Evolutionary conservation across 2,797 vertebrate species (phyloP).

Genomic region (Scleropages formosus): DNA sequence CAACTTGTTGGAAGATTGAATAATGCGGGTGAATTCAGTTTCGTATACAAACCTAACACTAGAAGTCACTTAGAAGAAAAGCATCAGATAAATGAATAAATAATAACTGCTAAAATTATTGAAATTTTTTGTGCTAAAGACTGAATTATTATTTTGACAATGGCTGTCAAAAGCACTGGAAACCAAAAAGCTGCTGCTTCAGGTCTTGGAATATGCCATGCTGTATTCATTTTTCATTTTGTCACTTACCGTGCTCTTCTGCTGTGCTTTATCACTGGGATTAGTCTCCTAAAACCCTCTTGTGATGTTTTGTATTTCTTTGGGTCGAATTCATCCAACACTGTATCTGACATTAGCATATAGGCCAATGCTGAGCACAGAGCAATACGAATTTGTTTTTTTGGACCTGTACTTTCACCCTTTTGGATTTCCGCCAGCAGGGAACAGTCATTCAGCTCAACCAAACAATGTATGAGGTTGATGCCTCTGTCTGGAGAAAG

Average conservation of each 20-base stretch:
- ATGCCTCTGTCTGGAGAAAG: constrained; percentile 34
- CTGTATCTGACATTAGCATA: constrained; percentile 31
- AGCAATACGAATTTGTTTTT: background rate
- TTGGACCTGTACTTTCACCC: background rate
- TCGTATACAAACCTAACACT: no score
- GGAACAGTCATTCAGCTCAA: constrained; percentile 33
- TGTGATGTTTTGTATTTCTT: constrained; percentile 28
- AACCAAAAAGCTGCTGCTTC: no score
- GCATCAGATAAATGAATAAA: no score
- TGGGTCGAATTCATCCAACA: constrained; percentile 31
- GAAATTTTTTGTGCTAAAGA: no score
- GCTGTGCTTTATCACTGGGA: constrained; percentile 34
- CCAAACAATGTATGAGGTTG: constrained; percentile 39
- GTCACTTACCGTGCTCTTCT: constrained; percentile 39
- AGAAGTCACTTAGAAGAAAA: no score
- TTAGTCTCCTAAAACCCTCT: constrained; percentile 28
- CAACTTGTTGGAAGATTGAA: no score
- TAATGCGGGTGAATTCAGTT: no score
- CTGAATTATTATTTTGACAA: no score
- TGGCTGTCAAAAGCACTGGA: no score
- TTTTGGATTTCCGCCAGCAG: constrained; percentile 30
- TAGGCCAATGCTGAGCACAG: constrained; percentile 39
- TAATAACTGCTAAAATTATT: no score
- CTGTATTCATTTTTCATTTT: no score
- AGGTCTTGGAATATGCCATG: no score